Percentiles rank a stretch among this genome's conserved stretches.
These are phyloP conservation scores for Pheucticus melanocephalus DNA, from an alignment of 2,113 vertebrate genomes.

Conservation along the genomic window DNA sequence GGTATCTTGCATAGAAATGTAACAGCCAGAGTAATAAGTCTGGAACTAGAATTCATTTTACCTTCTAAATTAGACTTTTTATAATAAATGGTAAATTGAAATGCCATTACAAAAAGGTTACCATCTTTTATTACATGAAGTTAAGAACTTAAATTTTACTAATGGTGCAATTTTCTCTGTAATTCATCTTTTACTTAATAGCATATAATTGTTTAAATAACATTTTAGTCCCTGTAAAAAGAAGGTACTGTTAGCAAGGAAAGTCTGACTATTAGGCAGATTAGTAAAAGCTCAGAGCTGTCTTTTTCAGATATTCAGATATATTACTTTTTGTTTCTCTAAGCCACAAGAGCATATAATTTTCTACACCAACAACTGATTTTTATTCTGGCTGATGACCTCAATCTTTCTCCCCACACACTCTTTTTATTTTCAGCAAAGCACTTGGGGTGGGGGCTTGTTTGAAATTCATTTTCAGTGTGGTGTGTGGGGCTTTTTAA, in stretches of 20 bases:
- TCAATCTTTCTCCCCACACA: background rate
- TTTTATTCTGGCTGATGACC: background rate
- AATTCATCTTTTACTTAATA: slow-evolving; percentile 72
- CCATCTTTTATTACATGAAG: slow-evolving; percentile 56
- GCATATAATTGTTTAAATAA: slow-evolving; percentile 69
- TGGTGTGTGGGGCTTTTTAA: background rate
- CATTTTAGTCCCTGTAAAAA: slow-evolving; percentile 35
- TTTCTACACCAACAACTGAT: background rate
- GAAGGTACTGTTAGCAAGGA: slow-evolving; percentile 42
- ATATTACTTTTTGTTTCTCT: background rate
- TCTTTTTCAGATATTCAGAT: background rate
- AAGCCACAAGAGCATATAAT: background rate
- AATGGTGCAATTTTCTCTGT: slow-evolving; percentile 70
- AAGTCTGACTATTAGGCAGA: slow-evolving; percentile 5
- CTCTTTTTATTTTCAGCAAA: background rate
- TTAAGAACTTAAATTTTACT: slow-evolving; percentile 72
- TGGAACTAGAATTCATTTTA: slow-evolving; percentile 57
- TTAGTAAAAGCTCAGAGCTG: background rate
- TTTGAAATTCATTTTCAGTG: slow-evolving; percentile 35
- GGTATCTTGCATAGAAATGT: slow-evolving; percentile 10
- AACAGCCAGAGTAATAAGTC: background rate
- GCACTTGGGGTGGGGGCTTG: background rate
- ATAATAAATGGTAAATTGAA: slow-evolving; percentile 67
- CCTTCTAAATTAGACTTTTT: slow-evolving; percentile 49
- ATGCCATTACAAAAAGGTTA: slow-evolving; percentile 60